Evolutionary conservation across 2,797 vertebrate genomes (phyloP), one percentile per base, ranked within the genome.

Genomic region (Lophius americanus): DNA sequence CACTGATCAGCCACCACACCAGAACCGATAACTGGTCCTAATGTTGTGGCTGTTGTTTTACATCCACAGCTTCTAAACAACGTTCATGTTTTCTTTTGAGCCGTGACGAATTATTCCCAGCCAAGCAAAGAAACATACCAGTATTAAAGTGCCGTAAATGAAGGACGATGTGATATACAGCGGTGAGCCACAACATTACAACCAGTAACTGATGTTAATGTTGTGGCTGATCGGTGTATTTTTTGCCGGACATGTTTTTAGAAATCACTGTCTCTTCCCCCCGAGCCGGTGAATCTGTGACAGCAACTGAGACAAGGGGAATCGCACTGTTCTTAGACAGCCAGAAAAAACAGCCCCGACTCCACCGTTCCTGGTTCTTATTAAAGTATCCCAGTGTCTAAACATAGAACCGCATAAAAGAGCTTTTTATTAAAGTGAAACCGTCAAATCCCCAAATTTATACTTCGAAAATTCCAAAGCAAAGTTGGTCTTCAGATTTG

Each of bases 391-490:
- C 42, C 53, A 9, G 3, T 33, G 35, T 65, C 68, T 76, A 75
- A 82, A 72, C 64, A 75, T 36, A 68, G 68, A 73, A 44, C 14
- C 37, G 51, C 63, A 76, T 14, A 12, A 51, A 67, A 32, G 12
- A 32, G 39, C 0, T 9, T 77, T 73, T 76, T 52, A 77, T 71
- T 71, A 53, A 77, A 8, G 4, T 71, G 68, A 68, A 75, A 70
- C 71, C 64, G 60, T 55, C 13, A 54, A 81, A 69, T 79, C 71
- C 78, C 64, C 3, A 62, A 64, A 68, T 72, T 9, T 54, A 14
- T 57, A 70, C 65, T 4, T 39, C 6, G 14, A 46, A 54, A 53
- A 41, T 23, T 11, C 5, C 13, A 49, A 57, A 33, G 12, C 39
- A 50, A 53, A 61, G 60, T 41, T 10, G n/a, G 14, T 57, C 61